These are phyloP conservation scores for Athetis lepigone DNA, from an alignment of 2,888 invertebrate species.

Conservation along the genomic window DNA sequence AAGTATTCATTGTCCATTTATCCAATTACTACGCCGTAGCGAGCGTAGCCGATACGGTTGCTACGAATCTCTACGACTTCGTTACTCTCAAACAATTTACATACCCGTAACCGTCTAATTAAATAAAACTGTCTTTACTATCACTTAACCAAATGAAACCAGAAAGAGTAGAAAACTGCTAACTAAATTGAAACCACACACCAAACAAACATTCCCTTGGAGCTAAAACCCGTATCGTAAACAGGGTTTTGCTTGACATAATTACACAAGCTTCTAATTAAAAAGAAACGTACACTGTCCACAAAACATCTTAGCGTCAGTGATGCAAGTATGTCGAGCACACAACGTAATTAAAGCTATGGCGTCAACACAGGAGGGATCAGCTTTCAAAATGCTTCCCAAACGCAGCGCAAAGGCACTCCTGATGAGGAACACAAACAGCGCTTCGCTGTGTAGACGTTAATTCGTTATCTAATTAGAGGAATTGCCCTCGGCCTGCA, in stretches of 20 bases:
- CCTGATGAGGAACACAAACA: conserved; percentile 81
- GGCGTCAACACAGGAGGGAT: conserved; percentile 68
- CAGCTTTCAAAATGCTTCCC: conserved; percentile 76
- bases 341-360: conserved; percentile 69
- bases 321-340: conserved; percentile 28
- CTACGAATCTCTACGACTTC: conserved; percentile 1
- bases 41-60: background rate
- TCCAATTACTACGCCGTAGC: conserved; percentile 16
- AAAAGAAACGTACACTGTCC: conserved; percentile 52
- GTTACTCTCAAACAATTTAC: background rate
- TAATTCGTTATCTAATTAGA: conserved; percentile 88
- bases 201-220: conserved; percentile 12
- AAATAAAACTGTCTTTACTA: background rate
- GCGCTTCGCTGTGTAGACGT: conserved; percentile 79
- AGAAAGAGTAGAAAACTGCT: background rate
- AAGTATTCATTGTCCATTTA: background rate
- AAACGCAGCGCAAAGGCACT: conserved; percentile 75
- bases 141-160: background rate
- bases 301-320: conserved; percentile 44
- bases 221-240: conserved; percentile 16
- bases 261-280: conserved; percentile 41
- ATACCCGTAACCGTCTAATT: background rate
- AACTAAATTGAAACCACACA: conserved; percentile 4
- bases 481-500: conserved; percentile 68
- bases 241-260: conserved; percentile 15